Conservation (phyloP, 2,888 invertebrate species). For the Trissolcus brochymenae region DNA sequence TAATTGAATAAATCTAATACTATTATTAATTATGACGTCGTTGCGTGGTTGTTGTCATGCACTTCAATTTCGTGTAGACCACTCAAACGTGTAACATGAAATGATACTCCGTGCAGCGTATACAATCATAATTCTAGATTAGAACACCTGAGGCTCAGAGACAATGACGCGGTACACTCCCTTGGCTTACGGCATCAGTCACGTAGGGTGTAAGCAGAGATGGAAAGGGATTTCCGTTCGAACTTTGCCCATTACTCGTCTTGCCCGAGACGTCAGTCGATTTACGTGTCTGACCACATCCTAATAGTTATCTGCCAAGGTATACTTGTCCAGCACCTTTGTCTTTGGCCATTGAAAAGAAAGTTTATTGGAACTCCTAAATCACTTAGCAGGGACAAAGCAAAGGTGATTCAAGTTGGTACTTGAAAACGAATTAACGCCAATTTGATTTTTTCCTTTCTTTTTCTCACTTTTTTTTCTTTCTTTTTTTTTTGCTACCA, state of each 20-base stretch:
- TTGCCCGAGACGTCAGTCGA: conserved; percentile 55
- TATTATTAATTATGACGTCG: conserved; percentile 41
- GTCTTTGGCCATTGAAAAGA: conserved; percentile 31
- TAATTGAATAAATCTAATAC: conserved; percentile 37
- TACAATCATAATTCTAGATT: conserved; percentile 59
- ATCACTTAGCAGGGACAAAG: conserved; percentile 38
- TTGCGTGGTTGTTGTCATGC: conserved; percentile 40
- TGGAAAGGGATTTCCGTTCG: conserved; percentile 55
- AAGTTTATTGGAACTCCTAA: conserved; percentile 38
- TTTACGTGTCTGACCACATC: conserved; percentile 56
- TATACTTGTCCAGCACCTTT: conserved; percentile 39
- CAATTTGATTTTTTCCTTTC: conserved; percentile 4
- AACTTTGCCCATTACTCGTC: conserved; percentile 58
- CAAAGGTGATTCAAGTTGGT: conserved; percentile 27
- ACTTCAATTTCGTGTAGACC: conserved; percentile 51
- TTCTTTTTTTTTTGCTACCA: conserved; percentile 5
- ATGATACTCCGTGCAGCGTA: conserved; percentile 54
- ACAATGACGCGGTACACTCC: conserved; percentile 55
- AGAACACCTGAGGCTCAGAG: conserved; percentile 56
- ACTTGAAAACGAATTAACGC: conserved; percentile 40
- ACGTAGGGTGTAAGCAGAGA: conserved; percentile 56
- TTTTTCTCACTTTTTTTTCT: background rate
- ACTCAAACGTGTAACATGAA: conserved; percentile 44
- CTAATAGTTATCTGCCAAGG: conserved; percentile 54
- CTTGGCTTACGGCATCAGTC: conserved; percentile 58